Base-by-base conservation (phyloP, 2,797 vertebrate species). In the Xiphophorus birchmanni region DNA sequence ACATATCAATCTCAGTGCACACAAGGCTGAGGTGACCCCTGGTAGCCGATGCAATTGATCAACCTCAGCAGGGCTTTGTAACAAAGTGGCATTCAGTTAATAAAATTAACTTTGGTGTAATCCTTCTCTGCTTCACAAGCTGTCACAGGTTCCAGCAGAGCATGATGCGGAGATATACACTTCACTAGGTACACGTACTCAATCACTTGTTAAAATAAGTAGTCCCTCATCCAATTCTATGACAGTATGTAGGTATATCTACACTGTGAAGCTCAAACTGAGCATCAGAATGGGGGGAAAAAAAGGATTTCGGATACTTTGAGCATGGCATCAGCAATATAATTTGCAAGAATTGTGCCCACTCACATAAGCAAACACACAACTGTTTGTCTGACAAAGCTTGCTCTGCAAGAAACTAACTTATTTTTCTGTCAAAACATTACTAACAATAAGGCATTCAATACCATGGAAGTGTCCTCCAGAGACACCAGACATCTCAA, bases 21-120 rank as follows among this genome's bases (percentile, higher is more conserved):
- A 72, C 88, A 80, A 93, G 90, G 91, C 90, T 88, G 81, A 73
- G 73, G 86, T 83, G 88, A 90, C 86, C 87, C 89, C 81, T 13
- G 74, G 79, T 15, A 15, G 77, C 54, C 76, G 79, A 45, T 65
- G 83, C 52, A 87, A 80, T 86, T 76, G 79, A 87, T 90, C 86
- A 86, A 52, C 3, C 73, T 56, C 63, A 40, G 2, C 42, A 1
- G 32, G 3, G 1, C 77, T 7, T 67, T 47, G 10, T 26, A 67
- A 78, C 10, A 42, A 8, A n/a, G 40, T 32, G 17, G 65, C 72
- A 65, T 74, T 82, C n/a, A 40, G 40, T n/a, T 74, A 37, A 75
- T 75, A 54, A 35, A 79, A 73, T 42, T 48, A 77, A 35, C 63
- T 71, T 71, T 44, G 44, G 44, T 71, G 6, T 69, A 50, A 63